These are phyloP conservation scores for Oxytorus armatus DNA, from an alignment of 2,888 invertebrate genomes.

Conservation along the genomic window DNA sequence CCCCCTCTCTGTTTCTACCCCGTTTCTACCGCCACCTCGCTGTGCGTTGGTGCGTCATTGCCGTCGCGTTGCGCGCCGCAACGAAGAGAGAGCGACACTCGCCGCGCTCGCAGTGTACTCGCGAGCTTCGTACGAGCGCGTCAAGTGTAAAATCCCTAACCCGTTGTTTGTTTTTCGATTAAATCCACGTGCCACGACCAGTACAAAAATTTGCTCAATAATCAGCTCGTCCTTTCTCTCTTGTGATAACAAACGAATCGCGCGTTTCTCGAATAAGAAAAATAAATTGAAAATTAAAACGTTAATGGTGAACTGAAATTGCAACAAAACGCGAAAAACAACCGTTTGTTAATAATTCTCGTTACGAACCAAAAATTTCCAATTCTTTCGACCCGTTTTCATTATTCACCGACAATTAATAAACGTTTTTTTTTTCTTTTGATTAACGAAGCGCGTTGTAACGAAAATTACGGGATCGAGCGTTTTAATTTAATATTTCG, in stretches of 20 bases:
- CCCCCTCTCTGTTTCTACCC: conserved; percentile 17
- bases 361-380: neutral
- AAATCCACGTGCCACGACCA: conserved; percentile 35
- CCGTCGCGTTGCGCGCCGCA: conserved; percentile 59
- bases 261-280: too few relatives aligned
- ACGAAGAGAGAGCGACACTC: conserved; percentile 45
- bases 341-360: too few relatives aligned
- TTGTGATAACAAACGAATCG: too few relatives aligned
- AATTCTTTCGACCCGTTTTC: neutral
- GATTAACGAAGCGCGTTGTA: neutral
- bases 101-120: conserved; percentile 58
- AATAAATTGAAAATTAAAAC: too few relatives aligned
- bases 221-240: too few relatives aligned
- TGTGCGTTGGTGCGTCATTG: conserved; percentile 62
- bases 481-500: conserved; percentile 16
- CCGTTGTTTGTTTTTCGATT: conserved; percentile 5
- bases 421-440: neutral
- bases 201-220: too few relatives aligned
- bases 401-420: neutral
- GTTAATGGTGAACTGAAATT: too few relatives aligned
- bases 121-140: conserved; percentile 44
- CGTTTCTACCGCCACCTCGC: conserved; percentile 7
- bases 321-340: too few relatives aligned
- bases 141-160: neutral
- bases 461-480: conserved; percentile 2